Conservation (phyloP, 2,888 invertebrate species). For the Perizoma affinitatum region DNA sequence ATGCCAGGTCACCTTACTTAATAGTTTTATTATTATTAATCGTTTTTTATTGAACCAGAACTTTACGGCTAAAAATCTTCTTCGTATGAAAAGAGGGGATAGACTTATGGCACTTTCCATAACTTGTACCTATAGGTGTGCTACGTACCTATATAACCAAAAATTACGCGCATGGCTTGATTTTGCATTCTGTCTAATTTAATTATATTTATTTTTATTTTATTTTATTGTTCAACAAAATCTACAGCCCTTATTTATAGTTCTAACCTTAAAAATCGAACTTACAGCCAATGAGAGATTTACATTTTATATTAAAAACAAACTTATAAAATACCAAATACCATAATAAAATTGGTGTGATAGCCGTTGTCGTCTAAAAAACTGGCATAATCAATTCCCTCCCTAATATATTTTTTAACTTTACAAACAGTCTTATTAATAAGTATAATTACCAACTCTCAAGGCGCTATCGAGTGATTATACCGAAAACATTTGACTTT, state of each 20-base stretch:
- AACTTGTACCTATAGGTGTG: conserved; percentile 35
- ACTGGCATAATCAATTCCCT: conserved; percentile 38
- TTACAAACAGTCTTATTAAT: conserved; percentile 37
- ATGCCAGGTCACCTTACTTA: not conserved
- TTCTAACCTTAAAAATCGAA: no score
- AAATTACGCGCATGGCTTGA: conserved; percentile 31
- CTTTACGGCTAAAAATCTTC: conserved; percentile 29
- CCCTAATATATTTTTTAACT: conserved; percentile 35
- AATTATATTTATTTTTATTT: no score
- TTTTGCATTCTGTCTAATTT: conserved; percentile 39
- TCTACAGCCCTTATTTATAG: no score
- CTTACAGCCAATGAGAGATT: no score
- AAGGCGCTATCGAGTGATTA: conserved; percentile 40
- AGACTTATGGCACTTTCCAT: conserved; percentile 4
- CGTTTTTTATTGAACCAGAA: conserved; percentile 21
- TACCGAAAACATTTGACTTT: conserved; percentile 41
- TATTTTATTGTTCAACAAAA: no score
- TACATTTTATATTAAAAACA: no score
- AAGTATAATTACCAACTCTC: conserved; percentile 43
- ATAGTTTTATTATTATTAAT: not conserved
- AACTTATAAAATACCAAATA: no score
- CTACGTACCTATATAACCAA: conserved; percentile 35
- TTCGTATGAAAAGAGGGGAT: conserved; percentile 26
- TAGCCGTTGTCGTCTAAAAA: conserved; percentile 29
- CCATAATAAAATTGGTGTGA: conserved; percentile 27